Evolutionary conservation across 1,140 invertebrate species (phyloP), one percentile per base, ranked within the genome.

Genomic region (Galleria mellonella): DNA sequence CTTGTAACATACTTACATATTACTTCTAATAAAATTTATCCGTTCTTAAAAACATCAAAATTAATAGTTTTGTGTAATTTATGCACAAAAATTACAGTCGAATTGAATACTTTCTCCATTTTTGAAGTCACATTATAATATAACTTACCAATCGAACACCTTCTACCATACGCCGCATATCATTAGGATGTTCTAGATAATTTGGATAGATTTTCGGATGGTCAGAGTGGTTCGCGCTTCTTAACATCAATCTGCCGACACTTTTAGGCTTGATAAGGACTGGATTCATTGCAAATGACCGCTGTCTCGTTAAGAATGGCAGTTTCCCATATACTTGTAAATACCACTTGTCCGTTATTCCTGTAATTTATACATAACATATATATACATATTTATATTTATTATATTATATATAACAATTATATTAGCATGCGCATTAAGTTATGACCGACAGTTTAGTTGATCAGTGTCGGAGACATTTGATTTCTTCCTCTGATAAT

Each of bases 121-220:
- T 23, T 23, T 6, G 17, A 23, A 23, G 17, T 23, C 2, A 23
- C 6, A 3, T 6, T 3, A 23, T 23, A 3, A 23, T n/a, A 6
- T 23, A 23, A 59, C 64, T 83, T 75, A 92, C 92, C 78, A 90
- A 88, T 75, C 92, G 90, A 13, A 94, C 90, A 32, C 92, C 94
- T 69, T 93, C 90, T 7, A 92, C 88, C 68, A 95, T 87, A 0
- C 90, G 89, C 7, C 82, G 68, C 1, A 94, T 53, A 72, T 96
- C 94, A 5, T 90, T 79, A 0, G 88, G 75, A 52, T 93, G 76
- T 9, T 89, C 73, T 60, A 94, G 92, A 66, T 95, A 96, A 73
- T 95, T 96, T 0, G 93, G 90, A 23, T 94, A 84, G 51, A 97
- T 90, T 33, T 88, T 78, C 0, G 96, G 96, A 77, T 89, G 89